Percentiles rank a stretch among this genome's conserved stretches.
Evolutionary conservation across 2,888 invertebrate genomes (phyloP).

Genomic region (Tortricodes alternella): DNA sequence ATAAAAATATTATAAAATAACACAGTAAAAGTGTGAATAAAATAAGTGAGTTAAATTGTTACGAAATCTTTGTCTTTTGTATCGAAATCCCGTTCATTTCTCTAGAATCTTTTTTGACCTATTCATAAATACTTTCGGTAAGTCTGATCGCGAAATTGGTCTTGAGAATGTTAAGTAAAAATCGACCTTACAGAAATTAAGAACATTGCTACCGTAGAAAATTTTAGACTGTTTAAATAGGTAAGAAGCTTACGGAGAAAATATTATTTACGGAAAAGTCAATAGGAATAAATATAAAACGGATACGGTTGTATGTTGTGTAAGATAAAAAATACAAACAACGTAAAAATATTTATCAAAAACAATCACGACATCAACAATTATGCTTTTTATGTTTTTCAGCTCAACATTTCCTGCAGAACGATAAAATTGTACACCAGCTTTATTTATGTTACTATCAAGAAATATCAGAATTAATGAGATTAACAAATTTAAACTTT

Average conservation of each 20-base stretch:
- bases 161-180: background rate
- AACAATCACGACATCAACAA: background rate
- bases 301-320: background rate
- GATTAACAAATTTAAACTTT: no score
- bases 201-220: background rate
- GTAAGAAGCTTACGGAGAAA: background rate
- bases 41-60: conserved; percentile 1
- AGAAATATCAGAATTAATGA: background rate
- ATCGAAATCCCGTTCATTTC: no score
- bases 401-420: background rate
- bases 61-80: no score
- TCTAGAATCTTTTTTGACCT: no score
- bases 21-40: background rate
- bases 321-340: no score
- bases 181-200: background rate
- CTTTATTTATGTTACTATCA: background rate
- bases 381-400: conserved; percentile 19
- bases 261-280: background rate
- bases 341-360: background rate
- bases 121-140: background rate
- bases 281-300: background rate
- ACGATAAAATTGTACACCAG: background rate
- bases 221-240: no score
- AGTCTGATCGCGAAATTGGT: background rate
- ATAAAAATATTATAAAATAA: background rate